Evolutionary conservation across 2,888 invertebrate species (phyloP), one percentile per base, ranked within the genome.

Genomic region (Dasysyrphus albostriatus): DNA sequence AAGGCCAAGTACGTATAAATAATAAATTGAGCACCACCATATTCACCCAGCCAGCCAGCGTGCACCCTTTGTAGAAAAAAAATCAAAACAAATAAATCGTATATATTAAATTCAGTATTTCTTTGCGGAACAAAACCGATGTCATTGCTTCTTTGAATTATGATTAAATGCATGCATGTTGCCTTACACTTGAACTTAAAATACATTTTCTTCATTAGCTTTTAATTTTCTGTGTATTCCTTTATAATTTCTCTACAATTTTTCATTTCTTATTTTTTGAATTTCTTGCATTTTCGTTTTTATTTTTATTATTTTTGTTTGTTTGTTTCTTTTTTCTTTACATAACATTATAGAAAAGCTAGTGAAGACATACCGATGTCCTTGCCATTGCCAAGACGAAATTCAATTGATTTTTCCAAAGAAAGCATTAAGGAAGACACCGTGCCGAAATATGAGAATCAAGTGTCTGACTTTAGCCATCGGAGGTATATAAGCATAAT

Each of bases 391-490:
- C 93, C 95, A 51, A 93, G 95, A 59, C 93, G 95, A 79, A 95
- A 95, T 93, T 95, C 95, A 72, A 94, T 95, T 88, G 94, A 93
- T 91, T 91, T 92, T 80, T 92, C 93, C 79, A 94, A 95, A 88
- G 95, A 95, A 89, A 90, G 89, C 93, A 89, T 94, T 84, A 91
- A 93, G 88, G 92, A 91, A 74, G 91, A 91, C 44, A 88, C 79
- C 78, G 87, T 88, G 70, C 89, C 89, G 72, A 90, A 90, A 89
- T 95, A 94, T 90, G 95, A 95, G 90, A 96, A 95, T 90, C 95
- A 96, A 92, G 94, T 95, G 42, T 96, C 95, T 42, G 96, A 96
- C 90, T 93, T 90, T 89, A 91, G 90, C 80, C 89, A 91, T 59
- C 90, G 93, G 91, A 92, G 93, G 93, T 93, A 91, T 80, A 83